These are phyloP conservation scores for Listronotus bonariensis DNA, from an alignment of 1,140 invertebrate species.

Conservation along the genomic window DNA sequence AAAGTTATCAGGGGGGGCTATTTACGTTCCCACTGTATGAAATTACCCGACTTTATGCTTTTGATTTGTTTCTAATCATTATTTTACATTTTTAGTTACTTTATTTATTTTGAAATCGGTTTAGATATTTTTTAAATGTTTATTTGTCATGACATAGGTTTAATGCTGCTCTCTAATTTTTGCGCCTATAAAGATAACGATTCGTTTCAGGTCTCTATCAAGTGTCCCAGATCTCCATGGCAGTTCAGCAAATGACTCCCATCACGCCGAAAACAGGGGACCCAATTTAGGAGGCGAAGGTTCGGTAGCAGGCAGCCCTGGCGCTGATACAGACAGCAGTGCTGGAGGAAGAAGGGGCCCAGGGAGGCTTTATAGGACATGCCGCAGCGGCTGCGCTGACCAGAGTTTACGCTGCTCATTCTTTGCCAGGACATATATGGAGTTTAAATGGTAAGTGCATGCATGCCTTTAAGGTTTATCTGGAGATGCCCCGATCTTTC, in stretches of 20 bases:
- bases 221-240: constrained; percentile 78
- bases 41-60: no score
- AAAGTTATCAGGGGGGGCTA: no score
- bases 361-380: constrained; percentile 58
- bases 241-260: constrained; percentile 53
- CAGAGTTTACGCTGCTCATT: constrained; percentile 84
- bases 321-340: constrained; percentile 64
- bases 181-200: no score
- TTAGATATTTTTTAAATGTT: no score
- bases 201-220: constrained; percentile 68
- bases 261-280: constrained; percentile 24
- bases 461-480: not conserved
- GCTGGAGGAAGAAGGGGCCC: constrained; percentile 59
- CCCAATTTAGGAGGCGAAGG: constrained; percentile 54
- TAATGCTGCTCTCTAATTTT: no score
- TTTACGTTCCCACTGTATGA: no score
- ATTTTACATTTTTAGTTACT: no score
- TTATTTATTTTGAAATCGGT: no score
- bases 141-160: no score
- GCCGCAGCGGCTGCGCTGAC: constrained; percentile 65
- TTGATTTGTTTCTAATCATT: no score
- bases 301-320: constrained; percentile 62
- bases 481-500: not conserved
- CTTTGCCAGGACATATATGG: constrained; percentile 88
- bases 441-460: constrained; percentile 83